phyloP scores from a whole-genome alignment of 2,113 vertebrate species.

The Eonycteris spelaea region DNA sequence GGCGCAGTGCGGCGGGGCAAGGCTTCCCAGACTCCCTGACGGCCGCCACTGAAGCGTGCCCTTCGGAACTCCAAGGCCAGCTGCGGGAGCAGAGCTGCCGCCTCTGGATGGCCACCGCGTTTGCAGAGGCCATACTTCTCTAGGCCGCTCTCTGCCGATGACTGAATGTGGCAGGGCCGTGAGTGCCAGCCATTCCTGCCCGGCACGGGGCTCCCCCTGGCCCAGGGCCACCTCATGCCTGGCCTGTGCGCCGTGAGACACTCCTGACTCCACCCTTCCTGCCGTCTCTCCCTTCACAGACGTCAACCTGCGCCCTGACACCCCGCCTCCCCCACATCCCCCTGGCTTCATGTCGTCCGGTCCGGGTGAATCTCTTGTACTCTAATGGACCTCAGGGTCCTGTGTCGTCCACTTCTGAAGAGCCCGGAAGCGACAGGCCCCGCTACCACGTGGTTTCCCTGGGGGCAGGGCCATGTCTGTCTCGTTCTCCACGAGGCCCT shows the following conservation, averaged over 20 bases:
- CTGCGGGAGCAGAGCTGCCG: not conserved
- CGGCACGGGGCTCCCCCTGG: not conserved
- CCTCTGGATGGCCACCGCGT: not conserved
- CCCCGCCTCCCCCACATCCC: not conserved
- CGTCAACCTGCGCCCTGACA: not conserved
- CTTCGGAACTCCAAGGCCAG: not conserved
- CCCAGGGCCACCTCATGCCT: not conserved
- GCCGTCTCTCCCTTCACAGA: not conserved
- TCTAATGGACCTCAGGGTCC: not conserved
- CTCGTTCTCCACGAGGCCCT: not conserved
- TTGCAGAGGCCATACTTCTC: not conserved
- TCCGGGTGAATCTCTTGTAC: too few relatives aligned
- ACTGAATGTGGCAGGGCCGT: not conserved
- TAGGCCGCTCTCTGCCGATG: not conserved
- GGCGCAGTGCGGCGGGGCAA: too few relatives aligned
- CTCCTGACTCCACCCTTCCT: not conserved
- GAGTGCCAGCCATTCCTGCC: accelerated
- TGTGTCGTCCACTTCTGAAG: not conserved
- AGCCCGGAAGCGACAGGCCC: not conserved
- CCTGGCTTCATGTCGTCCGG: too few relatives aligned
- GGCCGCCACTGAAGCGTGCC: accelerated
- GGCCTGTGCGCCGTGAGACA: not conserved
- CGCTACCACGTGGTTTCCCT: accelerated
- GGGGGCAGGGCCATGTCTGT: not conserved
- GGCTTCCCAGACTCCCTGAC: not conserved